Base-by-base conservation (phyloP, 2,797 vertebrate species). In the Phataginus tricuspis region DNA sequence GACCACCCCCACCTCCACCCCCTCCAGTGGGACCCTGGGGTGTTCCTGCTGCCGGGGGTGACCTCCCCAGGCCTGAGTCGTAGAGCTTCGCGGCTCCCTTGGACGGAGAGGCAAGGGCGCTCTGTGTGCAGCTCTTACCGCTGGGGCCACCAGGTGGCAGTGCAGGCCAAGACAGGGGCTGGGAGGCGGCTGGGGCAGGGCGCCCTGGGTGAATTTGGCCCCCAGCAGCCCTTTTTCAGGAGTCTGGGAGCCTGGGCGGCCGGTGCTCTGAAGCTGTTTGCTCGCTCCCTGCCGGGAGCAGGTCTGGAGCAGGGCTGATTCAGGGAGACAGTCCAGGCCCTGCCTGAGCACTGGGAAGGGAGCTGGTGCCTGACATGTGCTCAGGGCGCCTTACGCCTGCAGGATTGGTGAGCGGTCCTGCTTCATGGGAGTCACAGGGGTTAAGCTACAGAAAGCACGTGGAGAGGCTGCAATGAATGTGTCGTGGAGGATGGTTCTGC, bases 81-180 rank as follows among this genome's bases (percentile, higher is more conserved):
- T 39, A n/a, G 14, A 2, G 31, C 39, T 10, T 45, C 8, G n/a
- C 39, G 15, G 10, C 14, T 87, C 86, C 27, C 9, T 5, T 31
- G 16, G 4, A 7, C 15, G 18, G 42, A 69, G 42, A 69, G 15
- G 25, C 27, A 10, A 49, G 10, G 7, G 18, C 21, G 1, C 31
- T n/a, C 42, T 19, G 18, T 83, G 83, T 51, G 42, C 64, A 63
- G 66, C 19, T 37, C 75, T 96, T 86, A 69, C 71, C 34, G 16
- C 2, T 37, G 0, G 71, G 72, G 45, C 72, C 97, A 95, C 86
- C 55, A 96, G 97, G 74, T 95, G 96, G 92, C 90, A 11, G 57
- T 79, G 55, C 63, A 94, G 59, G 57, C 27, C 61, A 39, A 55
- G 85, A 31, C 55, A 16, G 12, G 29, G 4, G 14, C 31, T 7